phyloP scores from a whole-genome alignment of 2,888 invertebrate genomes.

The Perizoma flavofasciatum region DNA sequence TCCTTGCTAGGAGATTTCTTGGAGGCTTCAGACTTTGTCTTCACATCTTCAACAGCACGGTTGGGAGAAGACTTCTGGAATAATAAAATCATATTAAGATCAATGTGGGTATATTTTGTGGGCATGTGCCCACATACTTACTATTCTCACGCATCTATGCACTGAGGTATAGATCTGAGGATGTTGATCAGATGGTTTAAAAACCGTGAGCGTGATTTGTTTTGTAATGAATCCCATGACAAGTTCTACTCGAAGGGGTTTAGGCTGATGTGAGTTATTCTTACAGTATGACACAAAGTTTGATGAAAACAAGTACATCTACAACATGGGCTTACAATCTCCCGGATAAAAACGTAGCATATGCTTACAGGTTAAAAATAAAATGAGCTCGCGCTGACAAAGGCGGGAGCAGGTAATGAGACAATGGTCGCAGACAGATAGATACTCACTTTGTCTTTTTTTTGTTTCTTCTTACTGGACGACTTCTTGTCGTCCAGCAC shows the following conservation, averaged over 20 bases:
- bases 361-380: conserved; percentile 80
- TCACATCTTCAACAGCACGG: conserved; percentile 84
- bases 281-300: conserved; percentile 18
- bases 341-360: conserved; percentile 60
- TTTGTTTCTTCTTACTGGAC: conserved; percentile 86
- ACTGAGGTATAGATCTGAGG: too few relatives aligned
- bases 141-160: too few relatives aligned
- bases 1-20: conserved; percentile 83
- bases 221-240: background rate
- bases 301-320: conserved; percentile 9
- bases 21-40: conserved; percentile 83
- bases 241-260: conserved; percentile 6
- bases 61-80: conserved; percentile 86
- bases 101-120: too few relatives aligned
- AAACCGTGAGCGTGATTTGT: too few relatives aligned
- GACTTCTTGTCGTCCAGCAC: conserved; percentile 87
- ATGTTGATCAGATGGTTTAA: too few relatives aligned
- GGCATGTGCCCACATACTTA: too few relatives aligned
- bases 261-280: conserved; percentile 1
- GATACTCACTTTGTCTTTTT: conserved; percentile 87
- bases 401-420: conserved; percentile 51
- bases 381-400: conserved; percentile 68
- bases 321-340: conserved; percentile 39
- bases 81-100: conserved; percentile 6
- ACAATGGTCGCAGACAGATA: conserved; percentile 33